These are phyloP conservation scores for Adela reaumurella DNA, from an alignment of 2,888 invertebrate species.

Conservation along the genomic window DNA sequence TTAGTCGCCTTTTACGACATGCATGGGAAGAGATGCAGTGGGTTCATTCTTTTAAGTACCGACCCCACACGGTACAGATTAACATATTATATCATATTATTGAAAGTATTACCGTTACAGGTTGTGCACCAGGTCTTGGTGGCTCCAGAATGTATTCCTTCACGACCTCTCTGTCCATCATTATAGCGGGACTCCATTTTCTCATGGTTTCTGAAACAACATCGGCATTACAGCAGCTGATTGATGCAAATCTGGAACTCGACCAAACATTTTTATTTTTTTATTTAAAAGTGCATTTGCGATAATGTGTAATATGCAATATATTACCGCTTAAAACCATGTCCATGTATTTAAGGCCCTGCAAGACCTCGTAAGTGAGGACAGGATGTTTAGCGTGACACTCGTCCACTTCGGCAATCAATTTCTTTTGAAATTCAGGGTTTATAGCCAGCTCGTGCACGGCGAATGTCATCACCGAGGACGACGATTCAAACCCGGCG, in stretches of 20 bases:
- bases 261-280: no score
- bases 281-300: not conserved
- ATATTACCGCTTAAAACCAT: not conserved
- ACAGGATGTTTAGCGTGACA: not conserved
- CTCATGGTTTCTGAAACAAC: conserved; percentile 35
- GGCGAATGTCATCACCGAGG: not conserved
- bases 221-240: not conserved
- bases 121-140: not conserved
- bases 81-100: no score
- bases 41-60: no score
- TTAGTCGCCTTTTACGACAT: no score
- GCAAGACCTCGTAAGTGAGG: not conserved
- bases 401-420: not conserved
- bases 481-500: not conserved
- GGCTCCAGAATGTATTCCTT: not conserved
- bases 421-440: not conserved
- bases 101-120: not conserved
- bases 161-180: conserved; percentile 34
- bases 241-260: no score
- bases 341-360: not conserved
- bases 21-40: no score
- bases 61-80: no score
- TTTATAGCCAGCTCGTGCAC: not conserved
- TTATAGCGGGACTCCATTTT: conserved; percentile 41
- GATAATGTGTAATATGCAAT: not conserved